A percentile compares a stretch with the other conserved stretches of the same genome.
phyloP scores from a whole-genome alignment of 2,797 vertebrate species.

The Chrysocyon brachyurus region DNA sequence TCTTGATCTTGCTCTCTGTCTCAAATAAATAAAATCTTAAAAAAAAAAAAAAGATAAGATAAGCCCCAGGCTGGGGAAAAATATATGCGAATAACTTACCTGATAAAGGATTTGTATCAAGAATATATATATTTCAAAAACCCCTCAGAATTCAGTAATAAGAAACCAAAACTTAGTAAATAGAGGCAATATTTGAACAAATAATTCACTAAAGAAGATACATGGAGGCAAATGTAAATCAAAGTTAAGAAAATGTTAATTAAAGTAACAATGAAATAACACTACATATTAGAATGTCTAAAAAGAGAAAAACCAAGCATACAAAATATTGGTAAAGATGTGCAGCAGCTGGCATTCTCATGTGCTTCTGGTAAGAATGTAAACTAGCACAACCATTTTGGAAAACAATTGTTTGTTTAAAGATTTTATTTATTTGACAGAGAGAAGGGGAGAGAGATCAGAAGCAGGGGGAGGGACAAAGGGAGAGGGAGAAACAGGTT shows the following conservation, averaged over 20 bases:
- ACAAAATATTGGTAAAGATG: neutral
- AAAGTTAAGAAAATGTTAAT: neutral
- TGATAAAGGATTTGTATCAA: neutral
- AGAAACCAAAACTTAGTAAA: neutral
- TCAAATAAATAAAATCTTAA: no score
- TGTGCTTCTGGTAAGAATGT: neutral
- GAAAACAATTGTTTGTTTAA: neutral
- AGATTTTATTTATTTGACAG: neutral
- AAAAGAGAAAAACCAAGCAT: neutral
- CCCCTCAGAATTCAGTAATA: neutral
- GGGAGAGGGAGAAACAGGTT: neutral
- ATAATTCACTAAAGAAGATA: neutral
- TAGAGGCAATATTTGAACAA: neutral
- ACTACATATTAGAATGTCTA: neutral
- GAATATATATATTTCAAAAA: neutral
- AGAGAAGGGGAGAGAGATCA: neutral
- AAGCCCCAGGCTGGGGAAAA: neutral
- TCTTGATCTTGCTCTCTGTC: no score
- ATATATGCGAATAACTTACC: neutral
- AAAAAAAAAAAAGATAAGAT: no score
- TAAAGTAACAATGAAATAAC: neutral
- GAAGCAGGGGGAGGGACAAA: neutral
- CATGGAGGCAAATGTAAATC: neutral
- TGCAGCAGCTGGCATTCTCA: neutral
- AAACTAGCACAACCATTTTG: neutral